phyloP scores from a whole-genome alignment of 2,113 vertebrate species.

The Trematomus loennbergii region DNA sequence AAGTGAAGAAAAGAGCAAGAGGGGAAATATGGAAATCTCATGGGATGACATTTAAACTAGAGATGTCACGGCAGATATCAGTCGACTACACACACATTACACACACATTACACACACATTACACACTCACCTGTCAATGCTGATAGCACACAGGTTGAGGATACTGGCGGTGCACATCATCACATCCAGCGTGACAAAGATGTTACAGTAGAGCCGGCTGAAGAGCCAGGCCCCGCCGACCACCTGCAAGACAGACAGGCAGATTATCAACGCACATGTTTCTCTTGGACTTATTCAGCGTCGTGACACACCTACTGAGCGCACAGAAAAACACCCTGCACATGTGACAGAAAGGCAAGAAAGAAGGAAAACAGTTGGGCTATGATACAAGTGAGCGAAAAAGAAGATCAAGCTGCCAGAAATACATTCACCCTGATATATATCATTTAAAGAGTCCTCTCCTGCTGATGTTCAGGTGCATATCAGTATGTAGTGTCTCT shows the following conservation, averaged over 20 bases:
- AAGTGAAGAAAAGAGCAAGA: conserved; percentile 7
- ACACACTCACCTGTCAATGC: conserved; percentile 93
- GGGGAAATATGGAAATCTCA: conserved; percentile 11
- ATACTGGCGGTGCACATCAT: conserved; percentile 99
- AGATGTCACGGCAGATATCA: conserved; percentile 32
- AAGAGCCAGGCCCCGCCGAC: conserved; percentile 93
- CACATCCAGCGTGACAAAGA: conserved; percentile 95
- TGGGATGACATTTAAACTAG: conserved; percentile 20
- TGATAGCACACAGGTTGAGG: conserved; percentile 97
- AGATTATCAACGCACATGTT: conserved; percentile 56
- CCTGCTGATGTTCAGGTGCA: too few species aligned
- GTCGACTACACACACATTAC: conserved; percentile 4
- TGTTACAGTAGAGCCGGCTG: conserved; percentile 91
- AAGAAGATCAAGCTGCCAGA: neutral
- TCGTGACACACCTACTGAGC: conserved; percentile 37
- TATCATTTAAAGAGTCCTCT: too few species aligned
- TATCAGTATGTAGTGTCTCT: too few species aligned
- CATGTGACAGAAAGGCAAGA: conserved; percentile 21
- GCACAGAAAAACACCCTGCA: neutral
- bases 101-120: neutral
- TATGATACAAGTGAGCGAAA: neutral
- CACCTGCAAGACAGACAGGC: conserved; percentile 77
- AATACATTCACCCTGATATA: neutral
- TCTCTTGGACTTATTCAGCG: conserved; percentile 20
- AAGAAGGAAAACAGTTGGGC: neutral